Evolutionary conservation across 1,140 invertebrate genomes (phyloP).

Genomic region (Sycophila sp.): DNA sequence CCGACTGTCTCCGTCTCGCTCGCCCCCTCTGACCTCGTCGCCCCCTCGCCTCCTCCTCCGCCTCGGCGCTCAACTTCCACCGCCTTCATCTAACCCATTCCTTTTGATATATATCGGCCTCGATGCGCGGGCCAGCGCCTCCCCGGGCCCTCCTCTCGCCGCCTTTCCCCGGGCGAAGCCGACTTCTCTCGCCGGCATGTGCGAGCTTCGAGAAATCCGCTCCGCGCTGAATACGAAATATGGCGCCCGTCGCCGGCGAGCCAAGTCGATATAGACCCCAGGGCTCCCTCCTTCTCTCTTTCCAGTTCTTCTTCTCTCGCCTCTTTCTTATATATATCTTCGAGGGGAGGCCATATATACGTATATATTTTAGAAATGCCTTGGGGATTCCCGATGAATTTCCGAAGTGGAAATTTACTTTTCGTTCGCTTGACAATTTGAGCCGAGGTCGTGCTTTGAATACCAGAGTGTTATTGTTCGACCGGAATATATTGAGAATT

Average conservation of each 20-base stretch:
- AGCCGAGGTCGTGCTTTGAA: no score
- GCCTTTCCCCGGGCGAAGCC: neutral
- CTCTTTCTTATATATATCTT: no score
- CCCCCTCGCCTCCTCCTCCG: neutral
- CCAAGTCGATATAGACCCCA: no score
- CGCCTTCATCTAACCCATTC: slow-evolving; percentile 51
- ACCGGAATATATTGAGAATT: no score
- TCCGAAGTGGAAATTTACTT: no score
- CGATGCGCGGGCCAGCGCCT: neutral
- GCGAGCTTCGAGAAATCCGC: neutral
- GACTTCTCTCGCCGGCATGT: neutral
- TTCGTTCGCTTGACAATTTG: no score
- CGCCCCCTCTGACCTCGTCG: slow-evolving; percentile 29
- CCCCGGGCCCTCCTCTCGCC: neutral
- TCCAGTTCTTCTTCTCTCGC: neutral
- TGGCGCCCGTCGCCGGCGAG: neutral
- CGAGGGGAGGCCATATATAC: no score
- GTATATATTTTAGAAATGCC: no score
- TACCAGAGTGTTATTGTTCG: no score
- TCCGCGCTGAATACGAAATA: neutral
- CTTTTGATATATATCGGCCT: slow-evolving; percentile 53
- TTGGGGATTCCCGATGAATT: no score
- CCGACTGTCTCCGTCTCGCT: slow-evolving; percentile 6
- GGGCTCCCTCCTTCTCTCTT: neutral
- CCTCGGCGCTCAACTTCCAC: slow-evolving; percentile 31